Base-by-base conservation (phyloP, 2,888 invertebrate genomes). In the Synanthedon andrenaeformis region DNA sequence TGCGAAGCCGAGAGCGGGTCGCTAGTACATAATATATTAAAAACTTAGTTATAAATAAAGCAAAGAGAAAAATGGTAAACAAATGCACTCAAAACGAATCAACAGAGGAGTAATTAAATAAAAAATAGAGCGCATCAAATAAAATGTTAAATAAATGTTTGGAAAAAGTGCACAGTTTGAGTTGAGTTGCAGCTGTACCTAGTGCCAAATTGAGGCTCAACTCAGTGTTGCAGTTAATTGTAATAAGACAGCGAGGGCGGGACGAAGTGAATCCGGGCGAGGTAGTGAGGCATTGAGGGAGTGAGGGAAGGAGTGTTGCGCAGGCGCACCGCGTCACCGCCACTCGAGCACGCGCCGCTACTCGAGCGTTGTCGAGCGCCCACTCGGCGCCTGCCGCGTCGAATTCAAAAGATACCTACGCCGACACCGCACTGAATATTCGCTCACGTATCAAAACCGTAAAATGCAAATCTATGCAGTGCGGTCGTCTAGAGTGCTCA, bases 391-490 rank as follows among this genome's bases (percentile, higher is more conserved):
- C 75, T 78, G 78, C 79, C 81, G 77, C 79, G 79, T 81, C 79
- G 75, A 79, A 84, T 82, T 85, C 77, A 84, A 86, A 86, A 86
- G 85, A 87, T 84, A 85, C 83, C 81, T 82, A 83, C 73, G 69
- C 78, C 77, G 75, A 82, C 83, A 81, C 82, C 73, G 76, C 75
- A 74, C 80, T 85, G 83, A 83, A 86, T 86, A 83, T 85, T 83
- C 84, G 82, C 79, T 76, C 80, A 82, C 80, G 80, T 85, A 86
- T 84, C 83, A 84, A 84, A 86, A 83, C 82, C 74, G 81, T 82
- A 86, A 85, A 85, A 86, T 86, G 87, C 84, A 87, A 87, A 87
- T 86, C 82, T 82, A 83, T 83, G 82, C 84, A 79, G 80, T 79
- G 79, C 76, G 82, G 80, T 79, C 76, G 79, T 82, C 82, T 81